phyloP scores from a whole-genome alignment of 1,140 invertebrate genomes.

The Hypothenemus hampei region DNA sequence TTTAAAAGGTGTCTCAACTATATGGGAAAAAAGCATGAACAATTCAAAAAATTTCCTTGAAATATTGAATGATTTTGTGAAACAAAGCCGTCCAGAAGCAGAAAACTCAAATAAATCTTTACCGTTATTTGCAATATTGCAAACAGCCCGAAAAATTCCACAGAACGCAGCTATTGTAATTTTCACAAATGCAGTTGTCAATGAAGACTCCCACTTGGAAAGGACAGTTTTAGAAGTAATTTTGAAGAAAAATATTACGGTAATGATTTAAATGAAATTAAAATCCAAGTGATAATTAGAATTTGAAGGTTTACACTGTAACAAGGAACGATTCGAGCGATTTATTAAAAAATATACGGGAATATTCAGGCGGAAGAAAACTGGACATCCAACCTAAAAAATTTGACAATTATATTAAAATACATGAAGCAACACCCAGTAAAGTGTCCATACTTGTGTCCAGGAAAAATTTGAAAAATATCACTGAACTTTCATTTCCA shows the following conservation, averaged over 20 bases:
- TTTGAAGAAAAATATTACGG: constrained; percentile 18
- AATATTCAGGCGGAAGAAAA: constrained; percentile 12
- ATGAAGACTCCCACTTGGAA: constrained; percentile 29
- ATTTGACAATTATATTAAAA: constrained; percentile 1
- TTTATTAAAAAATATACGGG: neutral
- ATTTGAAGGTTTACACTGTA: constrained; percentile 11
- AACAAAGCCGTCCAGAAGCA: constrained; percentile 1
- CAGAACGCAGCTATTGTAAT: constrained; percentile 24
- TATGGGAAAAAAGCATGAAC: constrained; percentile 20
- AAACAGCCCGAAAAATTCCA: constrained; percentile 28
- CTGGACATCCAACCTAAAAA: neutral
- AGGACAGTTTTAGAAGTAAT: constrained; percentile 21
- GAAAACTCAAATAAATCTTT: constrained; percentile 7
- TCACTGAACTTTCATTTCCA: constrained; percentile 27
- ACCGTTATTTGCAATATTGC: constrained; percentile 33
- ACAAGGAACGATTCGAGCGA: neutral
- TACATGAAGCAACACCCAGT: neutral
- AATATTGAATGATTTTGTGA: neutral
- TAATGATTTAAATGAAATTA: too few relatives aligned
- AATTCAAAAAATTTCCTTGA: constrained; percentile 10
- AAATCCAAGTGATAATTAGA: neutral
- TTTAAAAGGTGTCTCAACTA: constrained; percentile 23
- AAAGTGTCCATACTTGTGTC: constrained; percentile 22
- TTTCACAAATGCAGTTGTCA: constrained; percentile 16
- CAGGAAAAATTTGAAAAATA: constrained; percentile 26